phyloP scores from a whole-genome alignment of 2,888 invertebrate genomes.

The Pheosia tremula region DNA sequence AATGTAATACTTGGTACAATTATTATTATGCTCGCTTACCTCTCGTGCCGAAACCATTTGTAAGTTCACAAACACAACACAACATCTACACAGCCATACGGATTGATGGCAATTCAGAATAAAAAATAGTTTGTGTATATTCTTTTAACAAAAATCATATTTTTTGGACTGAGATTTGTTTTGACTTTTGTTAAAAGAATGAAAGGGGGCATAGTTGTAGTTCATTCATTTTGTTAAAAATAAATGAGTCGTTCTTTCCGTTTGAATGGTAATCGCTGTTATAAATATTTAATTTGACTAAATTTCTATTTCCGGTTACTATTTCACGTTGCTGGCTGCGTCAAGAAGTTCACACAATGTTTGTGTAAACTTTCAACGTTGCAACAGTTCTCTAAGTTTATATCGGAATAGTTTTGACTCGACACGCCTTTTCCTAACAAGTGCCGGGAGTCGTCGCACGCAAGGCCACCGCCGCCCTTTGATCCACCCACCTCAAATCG shows the following conservation, averaged over 20 bases:
- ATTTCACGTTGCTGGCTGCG: neutral
- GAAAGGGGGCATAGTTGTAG: neutral
- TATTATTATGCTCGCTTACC: too few relatives aligned
- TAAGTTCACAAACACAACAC: too few relatives aligned
- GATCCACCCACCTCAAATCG: constrained; percentile 83
- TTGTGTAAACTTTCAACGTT: constrained; percentile 43
- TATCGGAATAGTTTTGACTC: constrained; percentile 69
- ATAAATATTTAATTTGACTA: neutral
- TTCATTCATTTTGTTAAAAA: neutral
- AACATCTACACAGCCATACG: too few relatives aligned
- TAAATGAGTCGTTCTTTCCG: neutral
- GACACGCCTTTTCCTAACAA: constrained; percentile 85
- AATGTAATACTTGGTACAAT: too few relatives aligned
- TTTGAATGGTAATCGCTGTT: neutral
- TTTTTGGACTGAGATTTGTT: neutral
- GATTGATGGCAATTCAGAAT: too few relatives aligned
- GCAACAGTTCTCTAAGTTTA: constrained; percentile 47
- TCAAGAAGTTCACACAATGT: neutral
- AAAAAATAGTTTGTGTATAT: too few relatives aligned
- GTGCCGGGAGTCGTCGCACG: constrained; percentile 82
- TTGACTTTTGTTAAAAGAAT: neutral
- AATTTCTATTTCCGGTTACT: neutral
- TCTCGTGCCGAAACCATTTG: too few relatives aligned
- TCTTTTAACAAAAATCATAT: too few relatives aligned
- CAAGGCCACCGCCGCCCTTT: constrained; percentile 83